A percentile compares a stretch with the other conserved stretches of the same genome.
Evolutionary conservation across 2,888 invertebrate species (phyloP).

Genomic region (Tinea semifulvella): DNA sequence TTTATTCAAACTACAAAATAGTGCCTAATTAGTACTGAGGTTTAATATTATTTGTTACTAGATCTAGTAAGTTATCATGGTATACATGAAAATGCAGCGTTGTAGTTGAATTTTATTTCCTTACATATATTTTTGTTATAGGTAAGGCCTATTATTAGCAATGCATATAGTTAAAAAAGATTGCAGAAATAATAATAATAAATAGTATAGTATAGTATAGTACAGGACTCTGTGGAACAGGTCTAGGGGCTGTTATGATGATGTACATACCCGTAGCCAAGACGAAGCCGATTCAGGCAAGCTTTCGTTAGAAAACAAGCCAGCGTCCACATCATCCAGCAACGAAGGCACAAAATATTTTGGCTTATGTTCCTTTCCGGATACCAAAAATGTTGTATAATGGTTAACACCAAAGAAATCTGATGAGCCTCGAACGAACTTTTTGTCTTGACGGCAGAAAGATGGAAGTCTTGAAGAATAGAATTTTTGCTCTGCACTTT

Average conservation of each 20-base stretch:
- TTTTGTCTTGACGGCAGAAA: constrained; percentile 67
- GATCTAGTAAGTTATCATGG: not conserved
- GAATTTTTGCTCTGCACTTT: constrained; percentile 67
- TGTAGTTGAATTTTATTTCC: no score
- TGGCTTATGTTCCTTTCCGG: constrained; percentile 24
- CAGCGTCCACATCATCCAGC: constrained; percentile 21
- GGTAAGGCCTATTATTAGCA: no score
- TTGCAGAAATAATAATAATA: no score
- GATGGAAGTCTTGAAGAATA: constrained; percentile 63
- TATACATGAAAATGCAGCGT: not conserved
- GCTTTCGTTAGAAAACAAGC: no score
- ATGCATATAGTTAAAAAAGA: no score
- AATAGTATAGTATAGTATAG: no score
- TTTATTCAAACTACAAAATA: constrained; percentile 3
- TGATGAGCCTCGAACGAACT: constrained; percentile 58
- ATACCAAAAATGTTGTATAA: constrained; percentile 63
- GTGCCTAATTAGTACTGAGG: not conserved
- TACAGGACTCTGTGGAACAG: no score
- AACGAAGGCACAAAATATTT: constrained; percentile 22
- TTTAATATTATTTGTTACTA: not conserved
- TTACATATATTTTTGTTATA: not conserved
- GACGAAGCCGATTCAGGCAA: constrained; percentile 32
- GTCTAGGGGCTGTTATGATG: no score
- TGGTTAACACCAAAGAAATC: constrained; percentile 79
- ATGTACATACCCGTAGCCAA: constrained; percentile 40